These are phyloP conservation scores for Sapajus apella DNA, from an alignment of 2,113 vertebrate species.

Conservation along the genomic window DNA sequence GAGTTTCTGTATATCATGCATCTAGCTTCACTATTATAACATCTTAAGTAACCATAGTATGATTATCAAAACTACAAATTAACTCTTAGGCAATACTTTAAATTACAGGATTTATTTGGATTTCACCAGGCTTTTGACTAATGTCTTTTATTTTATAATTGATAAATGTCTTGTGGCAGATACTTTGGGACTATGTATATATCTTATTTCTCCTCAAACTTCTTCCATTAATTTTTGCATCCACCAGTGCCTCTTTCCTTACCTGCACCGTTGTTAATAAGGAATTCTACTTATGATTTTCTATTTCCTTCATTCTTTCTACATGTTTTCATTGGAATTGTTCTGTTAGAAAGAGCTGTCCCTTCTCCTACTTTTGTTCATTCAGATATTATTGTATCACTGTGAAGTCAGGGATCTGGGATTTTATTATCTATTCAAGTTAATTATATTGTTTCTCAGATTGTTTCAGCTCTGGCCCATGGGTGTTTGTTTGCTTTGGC, in stretches of 20 bases:
- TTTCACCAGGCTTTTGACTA: neutral
- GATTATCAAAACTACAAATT: neutral
- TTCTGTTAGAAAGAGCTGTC: neutral
- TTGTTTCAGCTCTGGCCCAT: neutral
- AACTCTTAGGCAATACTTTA: neutral
- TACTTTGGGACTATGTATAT: neutral
- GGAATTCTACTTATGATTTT: neutral
- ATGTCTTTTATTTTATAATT: neutral
- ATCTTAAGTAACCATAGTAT: neutral
- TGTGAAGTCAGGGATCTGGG: neutral
- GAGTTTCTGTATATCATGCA: neutral
- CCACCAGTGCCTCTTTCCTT: neutral
- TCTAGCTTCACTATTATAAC: neutral
- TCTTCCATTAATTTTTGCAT: neutral
- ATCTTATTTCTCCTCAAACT: neutral
- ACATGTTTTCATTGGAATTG: neutral
- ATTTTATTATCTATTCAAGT: neutral
- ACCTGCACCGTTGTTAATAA: neutral
- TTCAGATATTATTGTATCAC: neutral
- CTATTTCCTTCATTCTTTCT: neutral
- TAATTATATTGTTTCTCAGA: neutral
- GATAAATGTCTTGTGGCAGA: neutral
- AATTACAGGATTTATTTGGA: neutral
- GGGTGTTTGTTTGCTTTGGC: neutral
- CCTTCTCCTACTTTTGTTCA: neutral